Evolutionary conservation across 2,113 vertebrate species (phyloP).

Genomic region (Labrus mixtus): DNA sequence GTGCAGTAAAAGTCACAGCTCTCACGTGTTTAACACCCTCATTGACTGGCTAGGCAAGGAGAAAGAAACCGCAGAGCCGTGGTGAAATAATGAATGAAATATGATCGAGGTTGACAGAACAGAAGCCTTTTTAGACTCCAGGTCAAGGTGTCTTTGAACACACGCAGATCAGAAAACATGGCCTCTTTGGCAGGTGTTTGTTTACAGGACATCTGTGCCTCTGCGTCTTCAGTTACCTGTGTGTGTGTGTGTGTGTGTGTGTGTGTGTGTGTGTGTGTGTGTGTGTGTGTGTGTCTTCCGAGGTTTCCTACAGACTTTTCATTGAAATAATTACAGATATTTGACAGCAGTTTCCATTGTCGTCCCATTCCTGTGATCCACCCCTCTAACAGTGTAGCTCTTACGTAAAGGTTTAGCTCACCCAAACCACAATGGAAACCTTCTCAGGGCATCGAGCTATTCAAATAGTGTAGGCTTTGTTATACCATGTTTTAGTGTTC

Average conservation of each 20-base stretch:
- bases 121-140: neutral
- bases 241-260: neutral
- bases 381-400: neutral
- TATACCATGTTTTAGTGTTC: neutral
- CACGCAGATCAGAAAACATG: constrained; percentile 46
- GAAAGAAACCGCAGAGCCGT: neutral
- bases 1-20: neutral
- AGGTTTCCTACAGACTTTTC: constrained; percentile 12
- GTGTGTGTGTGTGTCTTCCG: neutral
- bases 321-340: neutral
- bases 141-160: constrained; percentile 15
- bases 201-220: constrained; percentile 56
- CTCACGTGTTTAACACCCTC: neutral
- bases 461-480: neutral
- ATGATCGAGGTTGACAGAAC: neutral
- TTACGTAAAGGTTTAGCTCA: neutral
- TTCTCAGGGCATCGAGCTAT: neutral
- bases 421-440: neutral
- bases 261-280: neutral
- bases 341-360: neutral
- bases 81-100: neutral
- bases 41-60: neutral
- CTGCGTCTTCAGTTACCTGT: neutral
- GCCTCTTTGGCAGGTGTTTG: constrained; percentile 55
- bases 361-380: constrained; percentile 2